Percentiles rank a stretch among this genome's conserved stretches.
Evolutionary conservation across 1,140 invertebrate species (phyloP).

Genomic region (Amphibalanus amphitrite): DNA sequence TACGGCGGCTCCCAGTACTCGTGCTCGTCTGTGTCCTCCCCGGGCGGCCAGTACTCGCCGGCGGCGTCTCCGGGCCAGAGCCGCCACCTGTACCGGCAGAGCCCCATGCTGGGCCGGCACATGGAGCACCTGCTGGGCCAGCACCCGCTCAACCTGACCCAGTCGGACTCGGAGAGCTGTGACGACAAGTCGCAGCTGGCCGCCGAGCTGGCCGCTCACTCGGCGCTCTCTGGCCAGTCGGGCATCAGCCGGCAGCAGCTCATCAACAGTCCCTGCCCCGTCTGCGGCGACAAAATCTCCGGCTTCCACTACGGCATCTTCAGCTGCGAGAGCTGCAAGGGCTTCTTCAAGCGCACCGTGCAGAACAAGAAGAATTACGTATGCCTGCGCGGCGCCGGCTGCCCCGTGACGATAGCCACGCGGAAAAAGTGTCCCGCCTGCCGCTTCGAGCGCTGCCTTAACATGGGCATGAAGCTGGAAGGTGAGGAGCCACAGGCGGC

Average conservation of each 20-base stretch:
- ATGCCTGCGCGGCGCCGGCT: slow-evolving; percentile 74
- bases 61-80: slow-evolving; percentile 67
- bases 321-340: slow-evolving; percentile 91
- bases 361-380: slow-evolving; percentile 95
- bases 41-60: slow-evolving; percentile 36
- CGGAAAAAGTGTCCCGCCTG: slow-evolving; percentile 94
- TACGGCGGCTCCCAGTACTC: slow-evolving; percentile 40
- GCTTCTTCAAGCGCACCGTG: slow-evolving; percentile 94
- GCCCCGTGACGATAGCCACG: slow-evolving; percentile 58
- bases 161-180: slow-evolving; percentile 38
- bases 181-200: slow-evolving; percentile 23
- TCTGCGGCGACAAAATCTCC: slow-evolving; percentile 87
- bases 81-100: slow-evolving; percentile 33
- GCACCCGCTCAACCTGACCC: slow-evolving; percentile 53
- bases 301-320: slow-evolving; percentile 94
- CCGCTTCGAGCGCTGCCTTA: slow-evolving; percentile 89
- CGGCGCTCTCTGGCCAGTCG: slow-evolving; percentile 37
- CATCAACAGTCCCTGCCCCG: slow-evolving; percentile 74
- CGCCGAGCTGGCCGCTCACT: slow-evolving; percentile 30
- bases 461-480: slow-evolving; percentile 93
- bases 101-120: neutral
- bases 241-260: slow-evolving; percentile 72
- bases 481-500: slow-evolving; percentile 31
- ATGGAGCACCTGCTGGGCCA: slow-evolving; percentile 12
- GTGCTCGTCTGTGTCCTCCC: slow-evolving; percentile 35